Evolutionary conservation across 2,797 vertebrate genomes (phyloP), one percentile per base, ranked within the genome.

Genomic region (Gorsachius magnificus): DNA sequence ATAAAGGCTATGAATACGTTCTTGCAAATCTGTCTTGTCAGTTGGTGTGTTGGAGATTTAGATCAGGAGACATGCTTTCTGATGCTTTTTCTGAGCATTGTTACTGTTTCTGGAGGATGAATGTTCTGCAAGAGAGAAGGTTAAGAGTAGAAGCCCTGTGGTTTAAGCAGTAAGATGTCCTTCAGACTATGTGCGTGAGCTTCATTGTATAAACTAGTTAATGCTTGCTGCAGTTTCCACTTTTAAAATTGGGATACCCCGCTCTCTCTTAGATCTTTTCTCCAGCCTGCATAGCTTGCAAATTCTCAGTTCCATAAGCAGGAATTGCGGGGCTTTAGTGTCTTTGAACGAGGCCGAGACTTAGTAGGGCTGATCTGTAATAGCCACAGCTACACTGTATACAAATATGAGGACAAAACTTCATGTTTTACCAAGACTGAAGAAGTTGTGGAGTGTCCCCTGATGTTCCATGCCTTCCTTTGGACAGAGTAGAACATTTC

Each of bases 361-460:
- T 72, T 43, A 50, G 2, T 9, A 57, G 41, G 50, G 16, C 28
- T 75, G 61, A 58, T 54, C 66, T 74, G 26, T 51, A 58, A 28
- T 14, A 69, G 24, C 48, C 13, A 16, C 8, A 51, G 14, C 14
- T 76, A 14, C 12, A 18, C 24, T 24, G 1, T 9, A 2, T 65
- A 18, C 28, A 25, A 75, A 68, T 60, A 57, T 3, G 6, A 76
- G n/a, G 41, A 43, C 12, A 94, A 84, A 84, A 43, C 9, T 54
- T n/a, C 0, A 0, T 16, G 15, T 76, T 93, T 79, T n/a, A 58
- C 3, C 15, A 31, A 48, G 36, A 76, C 0, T 69, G 13, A 41
- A 75, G 57, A 53, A 18, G 21, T 28, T 61, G 6, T 54, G 21
- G 16, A 22, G 19, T 45, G 11, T 65, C 18, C 15, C 24, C 45